A percentile compares a stretch with the other conserved stretches of the same genome.
Evolutionary conservation across 2,797 vertebrate genomes (phyloP).

Genomic region (Syngnathus rostellatus): DNA sequence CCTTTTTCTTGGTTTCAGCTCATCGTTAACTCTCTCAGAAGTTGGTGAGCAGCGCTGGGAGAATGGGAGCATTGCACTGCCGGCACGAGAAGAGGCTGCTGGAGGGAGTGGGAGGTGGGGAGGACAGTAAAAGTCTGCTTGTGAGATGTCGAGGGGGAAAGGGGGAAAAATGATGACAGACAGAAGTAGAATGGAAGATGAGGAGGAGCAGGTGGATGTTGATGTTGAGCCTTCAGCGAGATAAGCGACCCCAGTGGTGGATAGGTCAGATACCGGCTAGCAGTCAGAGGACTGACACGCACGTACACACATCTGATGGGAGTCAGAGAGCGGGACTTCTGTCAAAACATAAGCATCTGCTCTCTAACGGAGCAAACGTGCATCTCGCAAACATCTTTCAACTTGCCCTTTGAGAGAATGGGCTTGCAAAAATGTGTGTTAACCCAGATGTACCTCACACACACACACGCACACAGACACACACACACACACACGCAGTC

Average conservation of each 20-base stretch:
- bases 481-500: background rate
- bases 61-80: constrained; percentile 7
- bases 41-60: constrained; percentile 26
- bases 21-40: constrained; percentile 40
- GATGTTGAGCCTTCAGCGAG: constrained; percentile 33
- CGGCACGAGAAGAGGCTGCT: background rate
- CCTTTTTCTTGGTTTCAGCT: constrained; percentile 39
- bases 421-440: constrained; percentile 44
- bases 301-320: constrained; percentile 30
- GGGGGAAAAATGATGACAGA: constrained; percentile 10
- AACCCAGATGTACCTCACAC: constrained; percentile 38
- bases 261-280: constrained; percentile 56
- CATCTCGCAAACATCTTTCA: constrained; percentile 31
- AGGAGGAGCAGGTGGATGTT: constrained; percentile 17
- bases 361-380: constrained; percentile 41
- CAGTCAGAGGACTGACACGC: constrained; percentile 25
- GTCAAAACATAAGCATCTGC: constrained; percentile 65
- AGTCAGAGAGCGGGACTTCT: constrained; percentile 46
- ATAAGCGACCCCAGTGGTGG: constrained; percentile 59
- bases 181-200: constrained; percentile 15
- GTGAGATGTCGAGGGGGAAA: constrained; percentile 3
- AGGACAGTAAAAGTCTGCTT: constrained; percentile 8
- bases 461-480: constrained; percentile 6
- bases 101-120: background rate
- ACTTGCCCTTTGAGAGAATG: constrained; percentile 36